These are phyloP conservation scores for Hycleus phaleratus DNA, from an alignment of 1,140 invertebrate species.

Conservation along the genomic window DNA sequence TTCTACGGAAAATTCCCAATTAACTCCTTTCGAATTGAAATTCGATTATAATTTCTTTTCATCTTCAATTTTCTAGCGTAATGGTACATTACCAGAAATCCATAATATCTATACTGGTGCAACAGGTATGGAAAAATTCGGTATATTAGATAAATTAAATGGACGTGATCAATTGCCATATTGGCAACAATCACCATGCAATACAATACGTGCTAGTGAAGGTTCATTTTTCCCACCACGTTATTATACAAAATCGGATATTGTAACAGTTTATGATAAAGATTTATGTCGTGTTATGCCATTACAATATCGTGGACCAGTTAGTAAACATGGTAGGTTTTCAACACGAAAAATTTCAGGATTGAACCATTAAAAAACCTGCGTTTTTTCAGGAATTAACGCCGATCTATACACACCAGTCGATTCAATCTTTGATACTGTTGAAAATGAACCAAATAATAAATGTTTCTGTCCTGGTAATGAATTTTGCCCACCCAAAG, in stretches of 20 bases:
- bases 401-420: conserved; percentile 66
- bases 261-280: conserved; percentile 75
- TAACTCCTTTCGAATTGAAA: no score
- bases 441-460: conserved; percentile 61
- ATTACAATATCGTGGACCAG: conserved; percentile 58
- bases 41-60: no score
- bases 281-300: conserved; percentile 74
- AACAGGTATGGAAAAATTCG: conserved; percentile 67
- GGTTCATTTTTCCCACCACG: conserved; percentile 76
- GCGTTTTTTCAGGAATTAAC: conserved; percentile 47
- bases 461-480: conserved; percentile 68
- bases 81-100: conserved; percentile 72
- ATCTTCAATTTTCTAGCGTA: conserved; percentile 49
- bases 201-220: conserved; percentile 75
- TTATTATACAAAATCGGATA: conserved; percentile 61
- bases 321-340: conserved; percentile 56
- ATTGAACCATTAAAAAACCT: background rate
- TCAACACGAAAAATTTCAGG: background rate
- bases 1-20: no score
- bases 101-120: conserved; percentile 74
- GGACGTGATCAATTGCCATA: conserved; percentile 66
- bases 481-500: conserved; percentile 61
- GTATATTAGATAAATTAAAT: conserved; percentile 67
- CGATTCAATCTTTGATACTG: conserved; percentile 59
- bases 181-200: conserved; percentile 70